Evolutionary conservation across 30 jellyfish, hydroid and myxozoan genomes (phyloP).

Genomic region (Pseudorhiza aurosa): DNA sequence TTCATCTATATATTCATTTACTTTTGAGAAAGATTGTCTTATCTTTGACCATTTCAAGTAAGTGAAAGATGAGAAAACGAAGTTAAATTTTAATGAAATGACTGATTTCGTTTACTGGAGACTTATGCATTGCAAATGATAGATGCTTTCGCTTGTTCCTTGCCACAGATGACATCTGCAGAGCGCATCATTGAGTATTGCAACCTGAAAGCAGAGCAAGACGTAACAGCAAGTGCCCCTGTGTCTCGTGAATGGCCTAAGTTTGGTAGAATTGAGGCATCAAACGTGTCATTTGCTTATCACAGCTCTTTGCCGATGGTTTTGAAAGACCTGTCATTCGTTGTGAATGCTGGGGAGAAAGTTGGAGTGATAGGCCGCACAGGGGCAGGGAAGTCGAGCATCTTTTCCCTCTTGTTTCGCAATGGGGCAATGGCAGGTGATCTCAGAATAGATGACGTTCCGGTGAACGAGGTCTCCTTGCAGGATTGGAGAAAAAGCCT

Average conservation of each 20-base stretch:
- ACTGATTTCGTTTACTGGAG: background rate
- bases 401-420: slow-evolving; percentile 73
- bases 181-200: slow-evolving; percentile 81
- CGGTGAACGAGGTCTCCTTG: slow-evolving; percentile 26
- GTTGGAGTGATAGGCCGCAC: slow-evolving; percentile 89
- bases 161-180: slow-evolving; percentile 81
- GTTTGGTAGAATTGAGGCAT: slow-evolving; percentile 63
- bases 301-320: slow-evolving; percentile 76
- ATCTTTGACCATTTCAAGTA: too few relatives aligned
- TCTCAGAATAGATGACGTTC: slow-evolving; percentile 67
- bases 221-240: slow-evolving; percentile 8
- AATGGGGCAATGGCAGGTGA: slow-evolving; percentile 63
- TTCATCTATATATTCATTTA: too few relatives aligned
- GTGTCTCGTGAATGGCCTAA: slow-evolving; percentile 73
- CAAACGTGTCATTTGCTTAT: slow-evolving; percentile 77
- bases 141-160: background rate
- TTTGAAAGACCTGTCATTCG: slow-evolving; percentile 28
- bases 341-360: slow-evolving; percentile 38
- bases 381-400: slow-evolving; percentile 92
- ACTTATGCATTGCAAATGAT: too few relatives aligned
- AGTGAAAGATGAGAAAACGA: too few relatives aligned
- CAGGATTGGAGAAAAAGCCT: slow-evolving; percentile 56
- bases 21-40: too few relatives aligned
- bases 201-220: slow-evolving; percentile 67
- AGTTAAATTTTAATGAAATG: background rate